phyloP scores from a whole-genome alignment of 2,888 invertebrate genomes.

The Acleris literana region DNA sequence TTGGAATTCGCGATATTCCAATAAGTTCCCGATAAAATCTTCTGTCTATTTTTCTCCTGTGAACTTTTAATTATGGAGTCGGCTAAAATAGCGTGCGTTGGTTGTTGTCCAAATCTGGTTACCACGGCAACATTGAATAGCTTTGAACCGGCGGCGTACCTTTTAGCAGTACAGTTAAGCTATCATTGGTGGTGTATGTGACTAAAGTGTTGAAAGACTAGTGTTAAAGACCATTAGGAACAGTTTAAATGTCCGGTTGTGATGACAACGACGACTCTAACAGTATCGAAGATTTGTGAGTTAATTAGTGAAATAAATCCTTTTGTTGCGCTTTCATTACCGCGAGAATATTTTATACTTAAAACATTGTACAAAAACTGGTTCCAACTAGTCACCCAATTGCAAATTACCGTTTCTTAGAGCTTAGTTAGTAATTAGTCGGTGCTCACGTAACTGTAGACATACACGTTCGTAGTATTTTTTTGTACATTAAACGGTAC shows the following conservation, averaged over 20 bases:
- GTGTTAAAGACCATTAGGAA: conserved; percentile 25
- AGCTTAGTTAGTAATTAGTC: conserved; percentile 38
- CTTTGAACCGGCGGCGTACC: conserved; percentile 48
- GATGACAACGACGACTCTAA: conserved; percentile 21
- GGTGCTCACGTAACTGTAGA: conserved; percentile 35
- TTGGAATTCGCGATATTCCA: no score
- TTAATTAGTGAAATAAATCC: conserved; percentile 42
- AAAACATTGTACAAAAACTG: conserved; percentile 34
- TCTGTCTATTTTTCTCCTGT: no score
- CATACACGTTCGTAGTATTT: conserved; percentile 28
- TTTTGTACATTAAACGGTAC: conserved; percentile 27
- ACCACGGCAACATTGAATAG: conserved; percentile 78
- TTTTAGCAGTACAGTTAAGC: conserved; percentile 29
- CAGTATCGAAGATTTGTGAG: conserved; percentile 34
- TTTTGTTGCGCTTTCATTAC: conserved; percentile 40
- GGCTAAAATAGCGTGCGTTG: conserved; percentile 15
- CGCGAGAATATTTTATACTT: conserved; percentile 31
- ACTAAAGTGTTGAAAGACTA: conserved; percentile 43
- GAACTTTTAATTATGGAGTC: neutral
- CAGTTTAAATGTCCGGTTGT: conserved; percentile 21
- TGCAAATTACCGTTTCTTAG: conserved; percentile 38
- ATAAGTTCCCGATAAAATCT: no score
- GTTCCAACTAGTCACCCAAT: conserved; percentile 33
- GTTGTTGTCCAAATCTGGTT: conserved; percentile 68
- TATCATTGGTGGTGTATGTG: conserved; percentile 32